A percentile compares a stretch with the other conserved stretches of the same genome.
Evolutionary conservation across 1,140 invertebrate genomes (phyloP).

Genomic region (Drosophila biarmipes): DNA sequence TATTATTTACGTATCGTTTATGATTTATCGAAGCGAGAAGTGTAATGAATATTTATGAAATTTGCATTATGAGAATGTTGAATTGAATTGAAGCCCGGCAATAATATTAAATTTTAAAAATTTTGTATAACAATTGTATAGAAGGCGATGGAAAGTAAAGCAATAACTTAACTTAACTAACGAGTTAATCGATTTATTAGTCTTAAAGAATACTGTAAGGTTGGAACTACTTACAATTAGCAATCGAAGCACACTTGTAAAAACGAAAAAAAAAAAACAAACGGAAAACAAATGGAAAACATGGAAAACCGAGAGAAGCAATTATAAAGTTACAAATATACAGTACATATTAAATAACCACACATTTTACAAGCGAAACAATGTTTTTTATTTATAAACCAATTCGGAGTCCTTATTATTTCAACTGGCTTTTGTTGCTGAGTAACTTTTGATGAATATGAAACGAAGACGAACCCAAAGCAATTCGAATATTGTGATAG

Average conservation of each 20-base stretch:
- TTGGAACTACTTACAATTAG: slow-evolving; percentile 78
- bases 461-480: slow-evolving; percentile 55
- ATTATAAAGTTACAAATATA: slow-evolving; percentile 74
- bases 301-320: slow-evolving; percentile 31
- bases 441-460: slow-evolving; percentile 35
- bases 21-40: slow-evolving; percentile 23
- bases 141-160: slow-evolving; percentile 64
- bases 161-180: slow-evolving; percentile 76
- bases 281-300: slow-evolving; percentile 21
- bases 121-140: slow-evolving; percentile 80
- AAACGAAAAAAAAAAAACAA: slow-evolving; percentile 28
- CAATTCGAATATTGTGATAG: slow-evolving; percentile 80
- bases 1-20: slow-evolving; percentile 55
- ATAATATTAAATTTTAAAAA: slow-evolving; percentile 80
- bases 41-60: slow-evolving; percentile 54
- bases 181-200: slow-evolving; percentile 78
- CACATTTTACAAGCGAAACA: slow-evolving; percentile 48
- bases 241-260: slow-evolving; percentile 65
- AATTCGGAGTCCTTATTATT: slow-evolving; percentile 28
- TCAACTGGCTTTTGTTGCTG: slow-evolving; percentile 33
- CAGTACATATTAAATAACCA: slow-evolving; percentile 47
- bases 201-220: slow-evolving; percentile 62
- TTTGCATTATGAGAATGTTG: slow-evolving; percentile 51
- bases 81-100: slow-evolving; percentile 72
- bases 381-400: slow-evolving; percentile 47